A percentile compares a stretch with the other conserved stretches of the same genome.
phyloP scores from a whole-genome alignment of 2,888 invertebrate genomes.

The Eudemis profundana region DNA sequence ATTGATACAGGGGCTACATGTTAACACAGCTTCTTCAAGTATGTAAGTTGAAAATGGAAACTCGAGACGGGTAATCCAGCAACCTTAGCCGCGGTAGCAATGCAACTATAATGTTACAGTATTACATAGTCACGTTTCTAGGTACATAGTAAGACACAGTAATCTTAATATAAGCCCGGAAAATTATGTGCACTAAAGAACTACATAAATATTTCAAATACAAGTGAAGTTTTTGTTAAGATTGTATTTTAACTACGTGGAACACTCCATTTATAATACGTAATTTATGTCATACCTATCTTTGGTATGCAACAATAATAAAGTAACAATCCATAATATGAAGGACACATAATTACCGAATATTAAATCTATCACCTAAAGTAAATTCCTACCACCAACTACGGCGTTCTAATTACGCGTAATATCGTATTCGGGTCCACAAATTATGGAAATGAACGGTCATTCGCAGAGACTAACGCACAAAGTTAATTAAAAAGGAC shows the following conservation, averaged over 20 bases:
- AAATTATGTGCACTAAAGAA: too few species aligned
- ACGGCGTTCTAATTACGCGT: slow-evolving; percentile 26
- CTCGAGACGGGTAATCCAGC: slow-evolving; percentile 30
- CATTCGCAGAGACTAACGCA: slow-evolving; percentile 49
- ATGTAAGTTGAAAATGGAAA: slow-evolving; percentile 30
- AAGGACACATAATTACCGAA: not conserved
- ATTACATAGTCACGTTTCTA: not conserved
- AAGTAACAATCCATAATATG: too few species aligned
- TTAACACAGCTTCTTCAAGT: slow-evolving; percentile 16
- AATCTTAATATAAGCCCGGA: too few species aligned
- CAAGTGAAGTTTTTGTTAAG: too few species aligned
- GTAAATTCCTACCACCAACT: slow-evolving; percentile 19
- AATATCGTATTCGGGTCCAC: slow-evolving; percentile 29
- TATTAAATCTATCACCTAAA: not conserved
- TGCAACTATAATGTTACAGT: slow-evolving; percentile 27
- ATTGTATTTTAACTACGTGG: too few species aligned
- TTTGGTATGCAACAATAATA: too few species aligned
- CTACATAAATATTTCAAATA: too few species aligned
- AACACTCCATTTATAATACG: too few species aligned
- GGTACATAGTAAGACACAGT: not conserved
- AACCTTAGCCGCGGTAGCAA: slow-evolving; percentile 14
- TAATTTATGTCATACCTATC: too few species aligned
- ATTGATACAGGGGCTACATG: not conserved
- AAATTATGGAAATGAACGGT: slow-evolving; percentile 43
- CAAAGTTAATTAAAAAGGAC: slow-evolving; percentile 66